phyloP scores from a whole-genome alignment of 2,113 vertebrate genomes.

The Helogale parvula region DNA sequence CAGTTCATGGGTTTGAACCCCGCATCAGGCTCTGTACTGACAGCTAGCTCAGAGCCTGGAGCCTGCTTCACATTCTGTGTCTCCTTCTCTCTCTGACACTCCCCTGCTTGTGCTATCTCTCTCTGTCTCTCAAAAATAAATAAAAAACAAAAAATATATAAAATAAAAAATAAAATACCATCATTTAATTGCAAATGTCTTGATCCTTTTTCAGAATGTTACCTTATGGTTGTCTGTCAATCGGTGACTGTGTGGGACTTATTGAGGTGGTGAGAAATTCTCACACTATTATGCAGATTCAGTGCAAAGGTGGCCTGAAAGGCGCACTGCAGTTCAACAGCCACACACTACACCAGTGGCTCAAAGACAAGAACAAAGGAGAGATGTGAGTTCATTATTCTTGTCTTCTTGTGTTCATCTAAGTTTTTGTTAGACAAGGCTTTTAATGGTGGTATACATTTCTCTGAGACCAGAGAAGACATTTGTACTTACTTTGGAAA shows the following conservation, averaged over 20 bases:
- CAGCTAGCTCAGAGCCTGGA: no score
- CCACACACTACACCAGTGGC: conserved; percentile 97
- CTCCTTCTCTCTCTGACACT: no score
- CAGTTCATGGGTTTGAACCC: no score
- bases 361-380: conserved; percentile 99
- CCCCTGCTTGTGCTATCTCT: no score
- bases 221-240: conserved; percentile 96
- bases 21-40: no score
- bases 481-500: neutral
- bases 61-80: no score
- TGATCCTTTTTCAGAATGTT: conserved; percentile 91
- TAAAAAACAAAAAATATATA: no score
- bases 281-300: conserved; percentile 99
- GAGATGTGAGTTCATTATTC: conserved; percentile 91
- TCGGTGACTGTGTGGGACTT: conserved; percentile 98
- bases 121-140: no score
- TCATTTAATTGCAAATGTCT: neutral
- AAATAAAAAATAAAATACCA: neutral
- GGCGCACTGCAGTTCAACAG: conserved; percentile 98
- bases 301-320: conserved; percentile 98
- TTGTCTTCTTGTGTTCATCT: neutral
- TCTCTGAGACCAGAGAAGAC: neutral
- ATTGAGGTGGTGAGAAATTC: conserved; percentile 99
- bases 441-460: neutral
- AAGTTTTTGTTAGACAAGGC: neutral